Percentiles rank a stretch among this genome's conserved stretches.
phyloP scores from a whole-genome alignment of 1,140 invertebrate species.

The Caenorhabditis tropicalis region DNA sequence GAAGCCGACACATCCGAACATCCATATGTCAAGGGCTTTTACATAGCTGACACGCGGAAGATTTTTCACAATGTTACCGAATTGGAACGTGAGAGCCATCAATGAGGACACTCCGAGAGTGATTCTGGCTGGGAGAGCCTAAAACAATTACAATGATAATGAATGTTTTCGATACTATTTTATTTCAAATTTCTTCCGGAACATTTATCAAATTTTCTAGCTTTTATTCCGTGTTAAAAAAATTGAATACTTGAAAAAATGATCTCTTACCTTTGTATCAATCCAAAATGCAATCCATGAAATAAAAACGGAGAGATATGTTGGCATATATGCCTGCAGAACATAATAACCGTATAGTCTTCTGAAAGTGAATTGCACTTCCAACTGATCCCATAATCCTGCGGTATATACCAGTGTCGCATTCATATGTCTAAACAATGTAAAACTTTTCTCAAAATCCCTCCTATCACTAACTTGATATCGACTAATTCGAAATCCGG shows the following conservation, averaged over 20 bases:
- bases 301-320: slow-evolving; percentile 62
- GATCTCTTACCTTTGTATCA: slow-evolving; percentile 62
- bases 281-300: slow-evolving; percentile 71
- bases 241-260: no score
- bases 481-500: slow-evolving; percentile 69
- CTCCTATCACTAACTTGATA: slow-evolving; percentile 9
- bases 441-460: neutral
- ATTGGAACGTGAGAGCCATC: slow-evolving; percentile 70
- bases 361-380: slow-evolving; percentile 68
- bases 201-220: neutral
- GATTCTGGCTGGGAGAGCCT: slow-evolving; percentile 69
- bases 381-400: slow-evolving; percentile 69
- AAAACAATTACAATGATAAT: neutral
- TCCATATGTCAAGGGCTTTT: slow-evolving; percentile 70
- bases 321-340: slow-evolving; percentile 67
- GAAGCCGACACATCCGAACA: slow-evolving; percentile 71
- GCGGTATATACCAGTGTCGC: slow-evolving; percentile 69
- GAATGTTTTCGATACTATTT: neutral
- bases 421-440: slow-evolving; percentile 58
- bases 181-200: neutral
- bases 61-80: slow-evolving; percentile 71
- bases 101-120: slow-evolving; percentile 65
- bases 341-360: slow-evolving; percentile 70
- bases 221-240: neutral
- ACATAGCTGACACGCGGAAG: slow-evolving; percentile 68